phyloP scores from a whole-genome alignment of 2,797 vertebrate species.

The Gouania willdenowi region DNA sequence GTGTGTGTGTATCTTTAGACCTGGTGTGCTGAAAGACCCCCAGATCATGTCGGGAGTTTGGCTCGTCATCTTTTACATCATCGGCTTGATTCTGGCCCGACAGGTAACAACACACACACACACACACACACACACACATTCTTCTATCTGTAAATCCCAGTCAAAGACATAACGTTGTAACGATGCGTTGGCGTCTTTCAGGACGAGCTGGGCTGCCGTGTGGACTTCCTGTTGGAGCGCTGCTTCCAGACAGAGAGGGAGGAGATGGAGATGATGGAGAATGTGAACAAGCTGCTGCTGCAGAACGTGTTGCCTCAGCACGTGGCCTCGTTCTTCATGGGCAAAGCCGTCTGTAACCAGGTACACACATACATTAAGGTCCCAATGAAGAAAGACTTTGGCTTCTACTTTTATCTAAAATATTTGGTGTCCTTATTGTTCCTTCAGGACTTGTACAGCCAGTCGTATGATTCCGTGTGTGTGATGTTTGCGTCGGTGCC shows the following conservation, averaged over 20 bases:
- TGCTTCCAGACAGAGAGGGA: conserved; percentile 81
- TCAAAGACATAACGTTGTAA: too few relatives aligned
- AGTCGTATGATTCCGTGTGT: conserved; percentile 84
- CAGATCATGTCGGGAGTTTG: conserved; percentile 85
- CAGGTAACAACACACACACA: conserved; percentile 76
- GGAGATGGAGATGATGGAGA: conserved; percentile 87
- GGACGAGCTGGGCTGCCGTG: conserved; percentile 84
- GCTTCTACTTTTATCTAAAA: too few relatives aligned
- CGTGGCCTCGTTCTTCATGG: conserved; percentile 83
- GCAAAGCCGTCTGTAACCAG: conserved; percentile 81
- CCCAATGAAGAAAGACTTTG: too few relatives aligned
- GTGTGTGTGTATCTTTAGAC: conserved; percentile 58
- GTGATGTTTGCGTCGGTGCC: conserved; percentile 90
- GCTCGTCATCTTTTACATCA: conserved; percentile 85
- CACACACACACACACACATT: too few relatives aligned
- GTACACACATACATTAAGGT: too few relatives aligned
- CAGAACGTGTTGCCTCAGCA: conserved; percentile 86
- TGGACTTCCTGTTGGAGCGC: conserved; percentile 84
- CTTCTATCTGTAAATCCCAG: too few relatives aligned
- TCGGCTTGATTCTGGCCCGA: conserved; percentile 80
- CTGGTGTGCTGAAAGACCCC: conserved; percentile 84
- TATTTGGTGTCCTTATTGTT: too few relatives aligned
- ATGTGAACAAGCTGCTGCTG: conserved; percentile 84
- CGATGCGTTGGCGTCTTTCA: too few relatives aligned
- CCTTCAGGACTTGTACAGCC: conserved; percentile 88